phyloP scores from a whole-genome alignment of 92 coral and sea anemone species.

The Zoanthus gigantus region DNA sequence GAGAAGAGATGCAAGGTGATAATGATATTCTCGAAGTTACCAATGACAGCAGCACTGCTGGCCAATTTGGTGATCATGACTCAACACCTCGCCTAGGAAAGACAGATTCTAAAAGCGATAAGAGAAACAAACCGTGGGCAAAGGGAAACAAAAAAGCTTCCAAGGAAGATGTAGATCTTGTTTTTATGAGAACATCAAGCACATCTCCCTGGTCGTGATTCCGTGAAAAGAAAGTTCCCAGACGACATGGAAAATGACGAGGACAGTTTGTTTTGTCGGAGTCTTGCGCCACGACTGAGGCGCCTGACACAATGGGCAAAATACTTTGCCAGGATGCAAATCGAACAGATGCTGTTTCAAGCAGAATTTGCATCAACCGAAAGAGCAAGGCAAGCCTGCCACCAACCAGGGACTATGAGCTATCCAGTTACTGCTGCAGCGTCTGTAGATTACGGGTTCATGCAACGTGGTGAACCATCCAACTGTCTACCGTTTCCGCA shows the following conservation, averaged over 20 bases:
- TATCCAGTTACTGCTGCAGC: no score
- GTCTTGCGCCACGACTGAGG: slow-evolving; percentile 32
- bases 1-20: not conserved
- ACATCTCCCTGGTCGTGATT: slow-evolving; percentile 7
- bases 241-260: slow-evolving; percentile 27
- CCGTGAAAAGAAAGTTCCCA: slow-evolving; percentile 10
- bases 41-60: not conserved
- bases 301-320: slow-evolving; percentile 37
- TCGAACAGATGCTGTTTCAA: slow-evolving; percentile 23
- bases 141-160: not conserved
- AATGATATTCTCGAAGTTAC: not conserved
- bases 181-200: slow-evolving; percentile 10
- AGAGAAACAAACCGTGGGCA: slow-evolving; percentile 26
- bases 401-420: no score
- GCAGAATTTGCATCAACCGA: not conserved
- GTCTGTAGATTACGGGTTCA: no score
- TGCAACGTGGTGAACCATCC: no score
- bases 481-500: no score
- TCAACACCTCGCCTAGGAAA: slow-evolving; percentile 14
- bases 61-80: not conserved
- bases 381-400: no score
- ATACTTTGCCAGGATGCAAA: slow-evolving; percentile 25
- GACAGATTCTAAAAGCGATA: no score
- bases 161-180: slow-evolving; percentile 3
- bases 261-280: slow-evolving; percentile 38